These are phyloP conservation scores for Stenotaenia linearis DNA, from an alignment of 2,888 invertebrate genomes.

Conservation along the genomic window DNA sequence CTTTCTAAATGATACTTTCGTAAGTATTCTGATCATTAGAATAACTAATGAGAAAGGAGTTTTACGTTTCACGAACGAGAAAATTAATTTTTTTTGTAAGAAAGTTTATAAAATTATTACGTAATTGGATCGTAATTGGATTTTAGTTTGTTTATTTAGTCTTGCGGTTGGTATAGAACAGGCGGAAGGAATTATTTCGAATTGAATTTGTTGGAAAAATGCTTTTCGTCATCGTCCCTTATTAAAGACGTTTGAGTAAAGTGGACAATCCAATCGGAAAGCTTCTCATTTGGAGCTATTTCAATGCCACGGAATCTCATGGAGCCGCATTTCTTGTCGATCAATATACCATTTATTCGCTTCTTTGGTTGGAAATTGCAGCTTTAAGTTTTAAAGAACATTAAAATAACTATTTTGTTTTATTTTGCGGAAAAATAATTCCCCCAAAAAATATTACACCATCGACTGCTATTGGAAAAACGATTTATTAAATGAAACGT, in stretches of 20 bases:
- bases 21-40: background rate
- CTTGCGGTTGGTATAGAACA: background rate
- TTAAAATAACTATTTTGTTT: background rate
- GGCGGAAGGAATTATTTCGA: background rate
- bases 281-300: constrained; percentile 13
- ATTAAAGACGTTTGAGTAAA: background rate
- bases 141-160: background rate
- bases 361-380: background rate
- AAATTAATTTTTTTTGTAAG: too few relatives aligned
- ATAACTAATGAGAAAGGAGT: background rate
- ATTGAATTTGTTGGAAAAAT: background rate
- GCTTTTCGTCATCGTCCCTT: background rate
- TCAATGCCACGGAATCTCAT: background rate
- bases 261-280: constrained; percentile 12
- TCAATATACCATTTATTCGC: constrained; percentile 10
- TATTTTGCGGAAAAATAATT: too few relatives aligned
- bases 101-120: too few relatives aligned
- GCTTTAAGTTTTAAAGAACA: background rate
- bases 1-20: background rate
- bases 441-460: too few relatives aligned
- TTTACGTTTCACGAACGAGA: too few relatives aligned
- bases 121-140: too few relatives aligned
- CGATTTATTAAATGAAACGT: too few relatives aligned
- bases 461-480: too few relatives aligned
- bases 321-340: constrained; percentile 8